Base-by-base conservation (phyloP, 2,888 invertebrate species). In the Synanthedon tipuliformis region DNA sequence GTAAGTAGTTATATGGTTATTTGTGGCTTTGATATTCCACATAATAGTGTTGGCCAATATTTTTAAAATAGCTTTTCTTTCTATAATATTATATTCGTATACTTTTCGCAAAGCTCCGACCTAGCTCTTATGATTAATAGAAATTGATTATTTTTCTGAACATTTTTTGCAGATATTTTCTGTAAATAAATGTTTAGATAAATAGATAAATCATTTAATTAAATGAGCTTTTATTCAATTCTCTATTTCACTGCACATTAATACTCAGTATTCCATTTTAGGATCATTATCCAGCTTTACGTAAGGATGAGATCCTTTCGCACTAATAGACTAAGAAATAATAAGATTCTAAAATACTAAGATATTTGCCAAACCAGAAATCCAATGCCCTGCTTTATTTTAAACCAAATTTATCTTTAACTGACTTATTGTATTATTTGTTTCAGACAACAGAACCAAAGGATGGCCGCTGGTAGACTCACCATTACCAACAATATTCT, bases 401-500 rank as follows among this genome's bases (percentile, higher is more conserved):
- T 16, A 8, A 34, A 0, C 34, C 34, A 34, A 34, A 34, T 34
- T 10, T 2, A 34, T 34, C 5, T 51, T 8, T 34, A 50, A 10
- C 34, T 34, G 34, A 5, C 34, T 1, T 34, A 34, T 34, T 34
- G 34, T 34, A 34, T 53, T 50, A 56, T 70, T 23, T 69, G 61
- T 89, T 88, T 11, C 83, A 94, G 96, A 96, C 75, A 87, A 90
- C 60, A 89, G 95, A 68, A 94, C 95, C 40, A 91, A 91, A 88
- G 93, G 94, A 80, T 96, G 95, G 95, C 90, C 92, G 0, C 79
- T 96, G 65, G 95, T 96, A 54, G 93, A 94, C 65, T 95, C 95
- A 0, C 95, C 95, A 1, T 73, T 89, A 54, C 93, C 94, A 1
- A 95, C 94, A 4, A 67, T 92, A 4, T 64, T 91, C 16, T 92